Evolutionary conservation across 2,797 vertebrate genomes (phyloP), one percentile per base, ranked within the genome.

Genomic region (Anableps anableps): DNA sequence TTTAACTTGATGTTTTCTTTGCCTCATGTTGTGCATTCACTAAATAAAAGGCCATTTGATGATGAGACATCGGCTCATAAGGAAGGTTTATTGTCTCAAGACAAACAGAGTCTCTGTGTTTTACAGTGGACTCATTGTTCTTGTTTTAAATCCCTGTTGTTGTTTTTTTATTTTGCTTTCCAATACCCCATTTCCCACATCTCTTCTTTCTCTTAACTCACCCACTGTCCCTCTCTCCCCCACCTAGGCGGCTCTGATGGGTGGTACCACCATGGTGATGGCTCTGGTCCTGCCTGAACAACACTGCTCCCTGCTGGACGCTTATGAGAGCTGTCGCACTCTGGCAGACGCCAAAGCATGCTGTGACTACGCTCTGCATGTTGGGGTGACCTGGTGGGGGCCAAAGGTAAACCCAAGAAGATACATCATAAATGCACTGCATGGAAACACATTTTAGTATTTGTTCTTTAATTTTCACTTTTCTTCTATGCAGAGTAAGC

Each of bases 221-320:
- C 72, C 79, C 75, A 60, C 71, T 36, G 70, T 77, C 81, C 10
- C 79, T 47, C 47, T 41, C 73, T 75, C 64, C 2, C 80, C 79
- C 79, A 68, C 77, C 62, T 94, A 99, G 98, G 98, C 98, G 0
- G 97, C 98, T 7, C 95, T 99, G 41, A 97, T 98, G 48, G 98
- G 98, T 43, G 98, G 98, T 1, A 99, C 98, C 60, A 99, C 98
- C 45, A 99, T 98, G 97, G 92, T 99, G 89, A 97, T 99, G 6
- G 97, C 95, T 36, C 94, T 98, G 0, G 97, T 96, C 81, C 92
- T 99, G 79, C 98, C 98, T 0, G 98, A 99, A 89, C 98, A 97
- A 90, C 98, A 99, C 80, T 96, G 96, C 86, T 99, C 98, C 14
- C 96, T 99, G 51, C 88, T 99, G 94, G 98, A 99, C 0, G 96